Percentiles rank a stretch among this genome's conserved stretches.
Conservation (phyloP, 2,888 invertebrate species). For the Mylabris sibirica region DNA sequence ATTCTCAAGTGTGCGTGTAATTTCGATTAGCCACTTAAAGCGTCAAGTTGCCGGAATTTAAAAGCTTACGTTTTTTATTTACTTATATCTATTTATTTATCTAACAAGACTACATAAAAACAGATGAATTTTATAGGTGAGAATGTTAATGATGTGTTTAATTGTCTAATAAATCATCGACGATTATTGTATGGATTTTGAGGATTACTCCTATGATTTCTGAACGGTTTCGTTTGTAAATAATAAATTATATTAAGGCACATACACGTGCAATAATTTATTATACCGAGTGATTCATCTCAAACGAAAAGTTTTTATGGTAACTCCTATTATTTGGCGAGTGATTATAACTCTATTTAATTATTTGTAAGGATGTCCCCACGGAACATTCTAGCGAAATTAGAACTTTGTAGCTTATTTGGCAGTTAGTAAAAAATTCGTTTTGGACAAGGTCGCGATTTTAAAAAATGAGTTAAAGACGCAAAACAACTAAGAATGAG, state of each 20-base stretch:
- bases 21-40: constrained; percentile 44
- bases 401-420: no score
- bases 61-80: constrained; percentile 11
- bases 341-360: no score
- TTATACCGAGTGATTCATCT: no score
- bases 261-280: constrained; percentile 16
- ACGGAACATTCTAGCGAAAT: no score
- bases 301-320: no score
- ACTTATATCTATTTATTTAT: background rate
- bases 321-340: no score
- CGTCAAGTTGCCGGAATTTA: constrained; percentile 18
- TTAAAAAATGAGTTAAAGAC: no score
- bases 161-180: constrained; percentile 8
- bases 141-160: background rate
- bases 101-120: background rate
- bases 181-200: background rate
- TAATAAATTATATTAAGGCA: constrained; percentile 11
- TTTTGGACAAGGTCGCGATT: no score
- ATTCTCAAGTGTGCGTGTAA: constrained; percentile 50
- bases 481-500: no score
- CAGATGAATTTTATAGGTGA: background rate
- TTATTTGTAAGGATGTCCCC: no score
- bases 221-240: background rate
- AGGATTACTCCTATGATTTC: constrained; percentile 12
- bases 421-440: no score